Evolutionary conservation across 2,797 vertebrate species (phyloP), one percentile per base, ranked within the genome.

Genomic region (Bradypodion pumilum): DNA sequence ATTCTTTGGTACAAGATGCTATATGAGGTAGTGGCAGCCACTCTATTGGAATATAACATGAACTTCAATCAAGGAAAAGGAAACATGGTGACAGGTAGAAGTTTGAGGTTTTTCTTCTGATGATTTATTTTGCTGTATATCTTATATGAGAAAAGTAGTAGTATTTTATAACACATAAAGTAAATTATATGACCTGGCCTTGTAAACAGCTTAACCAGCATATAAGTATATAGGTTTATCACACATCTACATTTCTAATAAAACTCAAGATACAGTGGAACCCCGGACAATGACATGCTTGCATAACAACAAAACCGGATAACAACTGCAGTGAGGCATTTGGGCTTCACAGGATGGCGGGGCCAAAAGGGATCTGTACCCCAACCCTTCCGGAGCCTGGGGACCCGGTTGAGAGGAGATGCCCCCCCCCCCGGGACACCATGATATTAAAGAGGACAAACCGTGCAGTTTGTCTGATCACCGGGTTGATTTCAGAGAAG

Each of bases 161-260:
- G 10, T 78, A 35, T 74, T 90, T 85, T 46, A 78, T 83, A 79
- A 65, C 85, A 73, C 70, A 35, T 37, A 78, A 89, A 88, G 84
- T 75, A 89, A 88, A 40, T 37, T 60, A 69, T 86, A 46, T 56
- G 7, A 9, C 29, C 35, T 44, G 37, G 5, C 27, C 7, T 42
- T 46, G 59, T 46, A 62, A 65, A 12, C 8, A 46, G 7, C 19
- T 65, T 65, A 25, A n/a, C 3, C 23, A 35, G 59, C 16, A 63
- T 32, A 63, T 21, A 37, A 70, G 16, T 37, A 40, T 70, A 25
- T 23, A 37, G 3, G 19, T 37, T 70, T 8, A 70, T 70, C 21
- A 69, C 32, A 69, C 19, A 65, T 15, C n/a, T 15, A 37, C 32
- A 15, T 19, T 37, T 37, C 32, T 37, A 2, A 68, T 68, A 68